Conservation (phyloP, 2,888 invertebrate genomes). For the Clitarchus hookeri region DNA sequence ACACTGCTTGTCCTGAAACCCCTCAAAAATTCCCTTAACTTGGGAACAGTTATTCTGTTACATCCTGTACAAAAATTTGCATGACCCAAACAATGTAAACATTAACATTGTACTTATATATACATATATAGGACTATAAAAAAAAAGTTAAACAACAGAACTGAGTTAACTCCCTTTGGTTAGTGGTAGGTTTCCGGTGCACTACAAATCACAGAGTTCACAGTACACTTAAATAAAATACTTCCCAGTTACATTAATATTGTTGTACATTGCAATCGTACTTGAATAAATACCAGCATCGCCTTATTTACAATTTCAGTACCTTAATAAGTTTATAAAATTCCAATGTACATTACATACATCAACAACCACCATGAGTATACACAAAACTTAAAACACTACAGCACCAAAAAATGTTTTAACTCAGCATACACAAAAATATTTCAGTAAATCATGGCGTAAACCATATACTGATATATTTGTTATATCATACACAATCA, state of each 20-base stretch:
- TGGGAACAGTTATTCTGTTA: not conserved
- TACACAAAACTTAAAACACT: not conserved
- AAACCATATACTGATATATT: not conserved
- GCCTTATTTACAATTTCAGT: not conserved
- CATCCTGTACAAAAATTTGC: constrained; percentile 6
- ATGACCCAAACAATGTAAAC: not conserved
- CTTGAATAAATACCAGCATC: not conserved
- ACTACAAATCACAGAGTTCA: not conserved
- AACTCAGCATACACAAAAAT: not conserved
- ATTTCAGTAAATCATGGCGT: not conserved
- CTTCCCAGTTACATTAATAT: too few relatives aligned
- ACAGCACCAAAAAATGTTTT: not conserved
- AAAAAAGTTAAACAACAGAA: not conserved
- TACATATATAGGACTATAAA: not conserved
- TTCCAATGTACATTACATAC: not conserved
- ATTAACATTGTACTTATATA: not conserved
- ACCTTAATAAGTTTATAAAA: not conserved
- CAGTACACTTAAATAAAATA: not conserved
- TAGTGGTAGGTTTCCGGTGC: not conserved
- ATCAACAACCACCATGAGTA: not conserved
- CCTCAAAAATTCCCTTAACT: not conserved
- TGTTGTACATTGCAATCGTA: not conserved
- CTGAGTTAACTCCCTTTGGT: not conserved
- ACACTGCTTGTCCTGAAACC: not conserved
- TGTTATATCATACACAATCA: not conserved